Base-by-base conservation (phyloP, 2,113 vertebrate species). In the Nannospalax galili region DNA sequence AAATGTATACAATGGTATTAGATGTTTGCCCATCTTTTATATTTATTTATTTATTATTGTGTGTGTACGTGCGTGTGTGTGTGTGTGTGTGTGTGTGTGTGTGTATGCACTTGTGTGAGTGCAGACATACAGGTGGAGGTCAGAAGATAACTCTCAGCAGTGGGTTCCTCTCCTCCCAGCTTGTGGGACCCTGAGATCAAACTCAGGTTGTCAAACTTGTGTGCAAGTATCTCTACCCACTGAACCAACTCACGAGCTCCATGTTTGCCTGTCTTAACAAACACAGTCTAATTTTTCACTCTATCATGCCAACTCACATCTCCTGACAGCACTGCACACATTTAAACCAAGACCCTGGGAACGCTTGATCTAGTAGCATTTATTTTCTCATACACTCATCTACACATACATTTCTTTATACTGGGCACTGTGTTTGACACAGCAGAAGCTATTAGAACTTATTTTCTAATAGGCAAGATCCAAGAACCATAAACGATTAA, bases 401-500 rank as follows among this genome's bases (percentile, higher is more conserved):
- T 4, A 56, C 28, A 32, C 64, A 88, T 52, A 45, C 15, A 37
- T 92, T 45, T 58, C 35, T 73, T 84, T 91, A 69, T 12, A n/a
- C 7, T 56, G 56, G 64, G 40, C 26, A 64, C 35, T 69, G 4
- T 4, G 16, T 4, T 37, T 30, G 7, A 69, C 32, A 56, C 0
- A 73, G 42, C 9, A 22, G 40, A 35, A 67, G n/a, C 42, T 62
- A 84, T 69, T 35, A 91, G 73, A 88, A 62, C 16, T 84, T 45
- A 64, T 30, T 30, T 32, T 65, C 48, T 84, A 60, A 70, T 1
- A 15, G 19, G 70, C 22, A 58, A 48, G 52, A 93, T 73, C 20
- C 11, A 84, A 92, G 42, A 26, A 77, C 60, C 74, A 64, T 77
- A 78, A 89, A 90, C 32, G n/a, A 37, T 9, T 91, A 12, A 45